phyloP scores from a whole-genome alignment of 2,113 vertebrate genomes.

The Bufo gargarizans region DNA sequence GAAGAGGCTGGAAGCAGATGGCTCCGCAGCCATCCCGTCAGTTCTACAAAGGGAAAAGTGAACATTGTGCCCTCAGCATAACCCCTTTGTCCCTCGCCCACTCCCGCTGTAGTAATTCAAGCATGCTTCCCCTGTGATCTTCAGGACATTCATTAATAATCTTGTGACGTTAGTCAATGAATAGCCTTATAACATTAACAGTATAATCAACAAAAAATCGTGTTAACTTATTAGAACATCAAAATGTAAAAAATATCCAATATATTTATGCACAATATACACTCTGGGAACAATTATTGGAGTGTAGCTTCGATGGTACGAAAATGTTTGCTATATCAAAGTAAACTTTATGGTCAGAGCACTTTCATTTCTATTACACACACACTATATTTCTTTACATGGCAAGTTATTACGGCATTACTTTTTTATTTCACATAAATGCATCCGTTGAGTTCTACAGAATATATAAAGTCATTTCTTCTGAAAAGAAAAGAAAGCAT shows the following conservation, averaged over 20 bases:
- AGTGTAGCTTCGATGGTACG: not conserved
- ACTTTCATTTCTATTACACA: not conserved
- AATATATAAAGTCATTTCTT: conserved; percentile 13
- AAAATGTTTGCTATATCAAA: not conserved
- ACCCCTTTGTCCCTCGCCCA: not conserved
- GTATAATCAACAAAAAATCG: not conserved
- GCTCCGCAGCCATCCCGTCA: not conserved
- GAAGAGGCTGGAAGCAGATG: conserved; percentile 6
- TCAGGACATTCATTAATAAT: not conserved
- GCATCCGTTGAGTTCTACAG: not conserved
- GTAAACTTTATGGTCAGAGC: too few species aligned
- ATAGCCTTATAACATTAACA: not conserved
- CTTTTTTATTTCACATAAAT: not conserved
- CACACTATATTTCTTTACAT: conserved; percentile 2
- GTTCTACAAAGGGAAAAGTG: conserved; percentile 14
- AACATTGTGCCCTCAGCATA: not conserved
- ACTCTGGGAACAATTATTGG: not conserved
- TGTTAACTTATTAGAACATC: not conserved
- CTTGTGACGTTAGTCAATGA: not conserved
- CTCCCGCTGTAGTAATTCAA: not conserved
- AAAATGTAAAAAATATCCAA: not conserved
- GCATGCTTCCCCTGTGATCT: not conserved
- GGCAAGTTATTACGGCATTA: not conserved
- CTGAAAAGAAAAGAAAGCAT: not conserved
- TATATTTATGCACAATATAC: not conserved